phyloP scores from a whole-genome alignment of 2,113 vertebrate species.

The Oryzias celebensis region DNA sequence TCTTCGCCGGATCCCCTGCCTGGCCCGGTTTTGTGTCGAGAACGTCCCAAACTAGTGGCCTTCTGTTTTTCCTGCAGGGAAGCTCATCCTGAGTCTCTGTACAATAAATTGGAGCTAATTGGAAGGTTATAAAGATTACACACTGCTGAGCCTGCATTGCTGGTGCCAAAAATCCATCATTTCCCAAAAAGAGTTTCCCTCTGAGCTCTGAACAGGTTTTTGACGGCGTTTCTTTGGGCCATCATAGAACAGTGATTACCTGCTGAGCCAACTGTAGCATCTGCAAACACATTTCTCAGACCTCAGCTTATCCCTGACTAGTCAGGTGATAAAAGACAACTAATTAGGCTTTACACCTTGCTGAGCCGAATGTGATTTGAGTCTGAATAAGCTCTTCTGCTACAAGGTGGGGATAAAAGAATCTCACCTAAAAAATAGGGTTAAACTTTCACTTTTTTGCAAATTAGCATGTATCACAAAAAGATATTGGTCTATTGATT shows the following conservation, averaged over 20 bases:
- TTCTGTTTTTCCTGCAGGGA: conserved; percentile 27
- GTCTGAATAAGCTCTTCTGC: conserved; percentile 61
- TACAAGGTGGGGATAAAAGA: conserved; percentile 29
- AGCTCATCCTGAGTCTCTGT: conserved; percentile 37
- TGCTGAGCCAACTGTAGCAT: conserved; percentile 45
- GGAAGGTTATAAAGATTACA: conserved; percentile 47
- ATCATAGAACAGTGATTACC: conserved; percentile 43
- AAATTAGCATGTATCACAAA: too few species aligned
- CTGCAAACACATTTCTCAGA: conserved; percentile 61
- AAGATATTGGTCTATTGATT: too few species aligned
- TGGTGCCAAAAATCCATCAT: conserved; percentile 45
- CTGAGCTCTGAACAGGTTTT: conserved; percentile 29
- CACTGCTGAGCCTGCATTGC: conserved; percentile 35
- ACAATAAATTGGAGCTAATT: conserved; percentile 61
- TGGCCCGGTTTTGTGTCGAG: conserved; percentile 13
- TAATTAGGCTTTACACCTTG: conserved; percentile 59
- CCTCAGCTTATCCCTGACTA: conserved; percentile 54
- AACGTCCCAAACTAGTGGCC: conserved; percentile 10
- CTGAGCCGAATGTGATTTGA: conserved; percentile 58
- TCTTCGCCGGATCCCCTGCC: conserved; percentile 25
- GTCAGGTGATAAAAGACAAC: conserved; percentile 58
- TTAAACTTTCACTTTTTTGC: neutral
- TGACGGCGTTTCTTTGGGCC: conserved; percentile 19
- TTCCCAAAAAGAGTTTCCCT: conserved; percentile 27
- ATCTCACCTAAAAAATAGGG: conserved; percentile 14